Evolutionary conservation across 1,140 invertebrate genomes (phyloP).

Genomic region (Elysia chlorotica): DNA sequence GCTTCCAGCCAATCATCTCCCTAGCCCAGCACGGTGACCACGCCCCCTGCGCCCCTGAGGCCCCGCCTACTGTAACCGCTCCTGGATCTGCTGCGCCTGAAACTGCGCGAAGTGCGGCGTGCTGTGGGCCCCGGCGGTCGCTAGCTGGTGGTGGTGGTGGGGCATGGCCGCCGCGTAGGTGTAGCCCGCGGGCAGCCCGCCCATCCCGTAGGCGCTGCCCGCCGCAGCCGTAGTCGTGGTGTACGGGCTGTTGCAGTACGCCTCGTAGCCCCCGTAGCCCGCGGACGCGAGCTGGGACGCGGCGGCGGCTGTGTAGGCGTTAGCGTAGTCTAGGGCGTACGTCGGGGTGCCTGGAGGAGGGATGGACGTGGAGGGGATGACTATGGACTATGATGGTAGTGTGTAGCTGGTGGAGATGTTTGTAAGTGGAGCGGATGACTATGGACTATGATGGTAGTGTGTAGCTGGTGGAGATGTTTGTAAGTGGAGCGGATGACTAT

Average conservation of each 20-base stretch:
- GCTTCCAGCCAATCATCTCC: no score
- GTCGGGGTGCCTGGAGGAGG: slow-evolving; percentile 25
- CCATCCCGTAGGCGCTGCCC: slow-evolving; percentile 27
- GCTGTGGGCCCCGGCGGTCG: no score
- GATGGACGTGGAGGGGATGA: no score
- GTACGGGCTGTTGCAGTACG: slow-evolving; percentile 41
- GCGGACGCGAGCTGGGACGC: slow-evolving; percentile 29
- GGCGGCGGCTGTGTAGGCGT: slow-evolving; percentile 35
- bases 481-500: no score
- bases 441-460: no score
- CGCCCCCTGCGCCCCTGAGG: no score
- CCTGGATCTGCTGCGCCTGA: slow-evolving; percentile 48
- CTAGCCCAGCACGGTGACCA: no score
- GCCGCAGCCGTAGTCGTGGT: slow-evolving; percentile 29
- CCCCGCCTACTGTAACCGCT: slow-evolving; percentile 37
- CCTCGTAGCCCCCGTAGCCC: slow-evolving; percentile 32
- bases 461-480: no score
- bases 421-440: no score
- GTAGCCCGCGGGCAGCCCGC: slow-evolving; percentile 38
- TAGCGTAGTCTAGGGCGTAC: slow-evolving; percentile 39
- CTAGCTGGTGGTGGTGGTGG: slow-evolving; percentile 34
- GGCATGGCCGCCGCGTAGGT: slow-evolving; percentile 46
- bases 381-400: no score
- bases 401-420: no score
- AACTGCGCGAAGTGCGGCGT: slow-evolving; percentile 39